Conservation (phyloP, 2,888 invertebrate genomes). For the Camptogramma bilineatum region DNA sequence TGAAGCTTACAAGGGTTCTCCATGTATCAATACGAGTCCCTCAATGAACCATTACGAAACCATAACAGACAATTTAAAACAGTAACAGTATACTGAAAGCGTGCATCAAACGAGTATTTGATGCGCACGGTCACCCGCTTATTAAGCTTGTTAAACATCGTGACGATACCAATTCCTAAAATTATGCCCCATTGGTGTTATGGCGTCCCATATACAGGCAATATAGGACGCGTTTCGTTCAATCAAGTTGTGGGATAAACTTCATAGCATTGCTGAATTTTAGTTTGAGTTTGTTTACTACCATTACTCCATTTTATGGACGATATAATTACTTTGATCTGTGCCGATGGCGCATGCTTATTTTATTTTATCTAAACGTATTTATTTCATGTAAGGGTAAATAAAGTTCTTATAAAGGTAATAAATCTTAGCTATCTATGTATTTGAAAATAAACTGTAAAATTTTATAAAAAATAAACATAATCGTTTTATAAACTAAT, state of each 20-base stretch:
- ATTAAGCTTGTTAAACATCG: constrained; percentile 79
- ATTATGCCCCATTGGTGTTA: constrained; percentile 78
- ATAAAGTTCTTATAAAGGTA: no score
- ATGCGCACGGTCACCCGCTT: constrained; percentile 71
- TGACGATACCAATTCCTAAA: constrained; percentile 77
- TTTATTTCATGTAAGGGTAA: no score
- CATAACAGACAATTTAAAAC: constrained; percentile 30
- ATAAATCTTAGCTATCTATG: no score
- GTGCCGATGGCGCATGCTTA: no score
- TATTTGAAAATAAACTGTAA: no score
- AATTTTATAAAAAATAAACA: no score
- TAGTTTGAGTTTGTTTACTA: background rate
- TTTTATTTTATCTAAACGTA: no score
- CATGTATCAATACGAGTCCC: constrained; percentile 6
- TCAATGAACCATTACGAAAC: constrained; percentile 20
- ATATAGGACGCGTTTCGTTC: constrained; percentile 50
- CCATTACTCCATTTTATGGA: no score
- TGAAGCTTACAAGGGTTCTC: background rate
- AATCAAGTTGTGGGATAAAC: background rate
- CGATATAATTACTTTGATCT: no score
- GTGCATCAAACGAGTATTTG: constrained; percentile 60
- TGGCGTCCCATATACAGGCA: constrained; percentile 53
- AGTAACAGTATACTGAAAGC: constrained; percentile 26
- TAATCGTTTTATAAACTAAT: no score
- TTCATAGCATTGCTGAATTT: background rate